Base-by-base conservation (phyloP, 2,888 invertebrate genomes). In the Nomada goodeniana region DNA sequence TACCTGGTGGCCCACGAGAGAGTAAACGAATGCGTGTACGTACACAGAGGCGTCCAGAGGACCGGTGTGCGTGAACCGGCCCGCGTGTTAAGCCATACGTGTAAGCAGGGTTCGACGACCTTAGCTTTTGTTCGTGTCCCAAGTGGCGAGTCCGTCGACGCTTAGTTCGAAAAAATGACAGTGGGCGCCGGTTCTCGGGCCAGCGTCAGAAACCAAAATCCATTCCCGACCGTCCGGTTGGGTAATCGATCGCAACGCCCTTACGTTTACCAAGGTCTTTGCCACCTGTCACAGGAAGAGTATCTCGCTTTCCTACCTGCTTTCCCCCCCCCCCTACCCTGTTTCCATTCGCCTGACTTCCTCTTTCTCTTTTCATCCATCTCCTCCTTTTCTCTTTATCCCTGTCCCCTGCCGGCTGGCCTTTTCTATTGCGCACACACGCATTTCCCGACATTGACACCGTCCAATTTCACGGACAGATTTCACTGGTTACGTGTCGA, bases 61-160 rank as follows among this genome's bases (percentile, higher is more conserved):
- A 11, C 29, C 61, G 63, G 77, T 83, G 82, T 82, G 77, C 80
- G 82, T 83, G 82, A 71, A 82, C 74, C 82, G 67, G 70, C 64
- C 68, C 76, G 67, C 67, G 83, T 82, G 77, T 82, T 81, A 61
- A 77, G 44, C 61, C 63, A 77, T 83, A 74, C 74, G 77, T 74
- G 82, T 73, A 85, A 76, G 74, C 82, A 73, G 82, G 78, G 91
- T 89, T 91, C 91, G 76, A 86, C 86, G 90, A 91, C 90, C 91
- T 85, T 81, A 86, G 90, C 91, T 91, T 91, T 91, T 91, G 91
- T 91, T 91, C 91, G 89, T 90, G 89, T 89, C 86, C 89, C 88
- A 90, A 90, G 88, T 85, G 87, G 87, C 86, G 86, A 90, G 81
- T 44, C 71, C 78, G 87, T 86, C 86, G 84, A 80, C 83, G 86